Evolutionary conservation across 2,113 vertebrate genomes (phyloP), one percentile per base, ranked within the genome.

Genomic region (Brachionichthys hirsutus): DNA sequence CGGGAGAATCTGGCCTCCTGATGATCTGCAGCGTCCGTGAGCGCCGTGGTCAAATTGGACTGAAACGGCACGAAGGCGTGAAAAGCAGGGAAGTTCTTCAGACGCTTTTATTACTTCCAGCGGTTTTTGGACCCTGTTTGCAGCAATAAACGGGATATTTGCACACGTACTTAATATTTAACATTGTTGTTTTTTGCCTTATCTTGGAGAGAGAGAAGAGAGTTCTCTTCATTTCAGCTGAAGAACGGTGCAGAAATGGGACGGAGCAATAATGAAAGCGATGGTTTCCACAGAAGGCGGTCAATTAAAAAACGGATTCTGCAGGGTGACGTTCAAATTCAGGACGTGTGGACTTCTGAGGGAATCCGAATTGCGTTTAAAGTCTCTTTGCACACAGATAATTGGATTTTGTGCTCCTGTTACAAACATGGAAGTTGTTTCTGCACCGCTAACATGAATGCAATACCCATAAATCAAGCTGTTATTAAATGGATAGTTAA

Each of bases 221-320:
- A 45, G 40, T 10, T 9, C 2, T 19, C 15, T 30, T 60, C 14
- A 52, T 36, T 22, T 52, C 17, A 64, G n/a, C 20, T 15, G 30
- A 65, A 34, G n/a, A 69, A 36, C 3, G 3, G n/a, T 45, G 54
- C 51, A 62, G 30, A 76, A 70, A 68, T 60, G 20, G 41, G 17
- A 41, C 67, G 66, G 10, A 44, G 54, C 12, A 66, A 75, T 72
- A 73, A 72, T 63, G 62, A 71, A 69, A 56, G 38, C 34, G 30
- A 61, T n/a, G 15, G 54, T 42, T 70, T 76, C 49, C 18, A 46
- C 30, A 57, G 63, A 79, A 68, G 42, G 51, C 19, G 16, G 30
- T 62, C 60, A 71, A 77, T 80, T 75, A 66, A 71, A 24, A 47
- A 65, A 75, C 54, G 19, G 41, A 60, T 61, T 75, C 72, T 38